Evolutionary conservation across 2,113 vertebrate species (phyloP), one percentile per base, ranked within the genome.

Genomic region (Corapipo altera): DNA sequence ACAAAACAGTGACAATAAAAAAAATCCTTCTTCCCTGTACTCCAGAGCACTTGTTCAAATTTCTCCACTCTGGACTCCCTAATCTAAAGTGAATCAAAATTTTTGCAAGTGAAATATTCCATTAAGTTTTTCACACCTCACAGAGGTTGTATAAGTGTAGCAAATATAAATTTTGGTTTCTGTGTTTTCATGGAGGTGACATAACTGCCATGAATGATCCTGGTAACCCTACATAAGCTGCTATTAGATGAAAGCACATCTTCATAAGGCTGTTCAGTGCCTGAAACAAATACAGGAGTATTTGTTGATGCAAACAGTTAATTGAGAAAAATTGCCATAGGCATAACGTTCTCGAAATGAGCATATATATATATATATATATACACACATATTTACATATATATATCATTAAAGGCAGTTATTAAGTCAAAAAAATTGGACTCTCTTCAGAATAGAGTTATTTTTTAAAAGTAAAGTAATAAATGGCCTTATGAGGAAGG

Each of bases 211-310:
- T 75, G 54, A 49, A 22, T 24, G 49, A 11, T 80, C 6, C 39
- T 52, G 24, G 65, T 80, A 41, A 71, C 88, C 95, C 96, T 96
- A 97, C 95, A 93, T 98, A 98, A 97, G 97, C 96, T 97, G 95
- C 88, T 97, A 18, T 73, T 93, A 95, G 88, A 35, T 58, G 61
- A 21, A 91, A 94, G 93, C 91, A 85, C 51, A 24, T 89, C 67
- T 96, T 95, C 65, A 89, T 97, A 94, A 96, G 93, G 89, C 79
- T 92, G 58, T 96, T 90, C 27, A 24, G 5, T 81, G 58, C 23
- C 65, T 89, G 70, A 44, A 88, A 74, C 70, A 90, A 92, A 74
- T 84, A 48, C 44, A 9, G 8, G 23, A 4, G 51, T 92, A 80
- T 94, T 94, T 97, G 91, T 88, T 85, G 72, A 54, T 70, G 75